phyloP scores from a whole-genome alignment of 2,113 vertebrate species.

The Petaurus breviceps region DNA sequence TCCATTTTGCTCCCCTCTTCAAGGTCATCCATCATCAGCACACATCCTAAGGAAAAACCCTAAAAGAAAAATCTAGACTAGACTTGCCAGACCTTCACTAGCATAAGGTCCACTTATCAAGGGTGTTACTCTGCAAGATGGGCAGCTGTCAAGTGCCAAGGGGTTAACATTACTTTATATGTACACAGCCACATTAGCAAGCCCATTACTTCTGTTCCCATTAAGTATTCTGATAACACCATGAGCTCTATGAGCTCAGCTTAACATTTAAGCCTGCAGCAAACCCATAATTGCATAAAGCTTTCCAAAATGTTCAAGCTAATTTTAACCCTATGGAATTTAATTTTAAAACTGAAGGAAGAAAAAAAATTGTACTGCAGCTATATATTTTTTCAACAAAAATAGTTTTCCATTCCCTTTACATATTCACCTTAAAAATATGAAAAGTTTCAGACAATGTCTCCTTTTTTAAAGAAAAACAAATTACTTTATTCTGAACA shows the following conservation, averaged over 20 bases:
- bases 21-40: conserved; percentile 81
- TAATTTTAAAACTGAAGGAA: neutral
- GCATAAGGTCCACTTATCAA: conserved; percentile 78
- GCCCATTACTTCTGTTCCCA: conserved; percentile 64
- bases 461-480: conserved; percentile 12
- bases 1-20: conserved; percentile 67
- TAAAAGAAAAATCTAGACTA: conserved; percentile 63
- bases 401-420: conserved; percentile 14
- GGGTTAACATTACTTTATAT: conserved; percentile 79
- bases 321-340: conserved; percentile 61
- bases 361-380: neutral
- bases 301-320: conserved; percentile 68
- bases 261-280: conserved; percentile 73
- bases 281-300: conserved; percentile 60
- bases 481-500: neutral
- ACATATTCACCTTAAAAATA: neutral
- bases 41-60: conserved; percentile 43
- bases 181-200: conserved; percentile 72
- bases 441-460: neutral
- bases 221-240: conserved; percentile 83
- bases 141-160: conserved; percentile 74
- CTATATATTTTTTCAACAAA: conserved; percentile 27
- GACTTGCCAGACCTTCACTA: conserved; percentile 74
- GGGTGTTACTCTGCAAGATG: conserved; percentile 75
- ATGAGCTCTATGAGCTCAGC: conserved; percentile 67